Evolutionary conservation across 35 echinoderm and acorn worm genomes (phyloP).

Genomic region (Amphiura filiformis): DNA sequence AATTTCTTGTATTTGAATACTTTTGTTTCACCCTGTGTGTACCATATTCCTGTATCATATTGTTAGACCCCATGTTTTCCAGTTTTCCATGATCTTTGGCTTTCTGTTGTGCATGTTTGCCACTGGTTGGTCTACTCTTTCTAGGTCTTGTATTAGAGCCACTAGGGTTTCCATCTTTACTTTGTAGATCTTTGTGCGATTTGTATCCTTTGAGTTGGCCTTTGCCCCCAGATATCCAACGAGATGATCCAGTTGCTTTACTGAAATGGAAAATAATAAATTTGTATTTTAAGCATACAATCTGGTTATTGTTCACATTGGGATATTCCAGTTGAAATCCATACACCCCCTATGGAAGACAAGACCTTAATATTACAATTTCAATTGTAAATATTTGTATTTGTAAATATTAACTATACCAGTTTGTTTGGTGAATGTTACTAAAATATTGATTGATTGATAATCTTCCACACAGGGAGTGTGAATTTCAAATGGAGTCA

Average conservation of each 20-base stretch:
- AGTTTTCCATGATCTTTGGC: not conserved
- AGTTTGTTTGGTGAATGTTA: too few species aligned
- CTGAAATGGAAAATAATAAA: conserved; percentile 14
- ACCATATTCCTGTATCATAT: not conserved
- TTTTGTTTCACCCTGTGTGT: not conserved
- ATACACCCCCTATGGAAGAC: too few species aligned
- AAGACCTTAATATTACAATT: too few species aligned
- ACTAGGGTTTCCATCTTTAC: not conserved
- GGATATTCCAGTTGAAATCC: too few species aligned
- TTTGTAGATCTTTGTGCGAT: conserved; percentile 23
- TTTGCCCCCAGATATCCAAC: conserved; percentile 40
- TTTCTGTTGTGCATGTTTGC: not conserved
- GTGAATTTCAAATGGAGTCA: too few species aligned
- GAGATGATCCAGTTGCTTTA: conserved; percentile 27
- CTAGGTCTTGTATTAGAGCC: not conserved
- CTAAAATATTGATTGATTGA: not conserved
- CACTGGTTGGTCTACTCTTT: not conserved
- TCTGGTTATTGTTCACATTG: too few species aligned
- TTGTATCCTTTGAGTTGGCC: conserved; percentile 40
- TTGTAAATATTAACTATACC: too few species aligned
- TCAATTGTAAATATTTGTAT: too few species aligned
- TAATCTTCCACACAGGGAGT: too few species aligned
- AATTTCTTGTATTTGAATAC: not conserved
- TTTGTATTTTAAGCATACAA: not conserved
- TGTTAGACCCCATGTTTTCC: not conserved